A percentile compares a stretch with the other conserved stretches of the same genome.
Conservation (phyloP, 2,797 vertebrate genomes). For the Helostoma temminkii region DNA sequence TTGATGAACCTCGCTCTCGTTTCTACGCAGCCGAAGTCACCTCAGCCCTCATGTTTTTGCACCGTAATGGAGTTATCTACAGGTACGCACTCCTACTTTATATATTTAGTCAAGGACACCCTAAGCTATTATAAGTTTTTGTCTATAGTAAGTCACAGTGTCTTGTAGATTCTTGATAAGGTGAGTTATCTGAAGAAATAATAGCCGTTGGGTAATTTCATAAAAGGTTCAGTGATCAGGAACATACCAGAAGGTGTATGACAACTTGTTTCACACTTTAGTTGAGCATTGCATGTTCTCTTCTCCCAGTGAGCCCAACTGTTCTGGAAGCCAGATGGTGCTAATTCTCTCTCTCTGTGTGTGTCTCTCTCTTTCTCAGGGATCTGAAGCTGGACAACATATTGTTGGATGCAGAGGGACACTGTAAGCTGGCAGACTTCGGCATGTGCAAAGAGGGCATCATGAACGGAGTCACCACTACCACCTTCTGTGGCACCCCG, state of each 20-base stretch:
- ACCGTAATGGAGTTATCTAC: constrained; percentile 98
- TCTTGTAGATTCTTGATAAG: no score
- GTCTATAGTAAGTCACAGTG: no score
- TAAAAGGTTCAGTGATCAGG: background rate
- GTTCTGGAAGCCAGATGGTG: constrained; percentile 18
- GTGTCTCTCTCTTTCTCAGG: constrained; percentile 75
- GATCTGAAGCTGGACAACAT: constrained; percentile 99
- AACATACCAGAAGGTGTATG: constrained; percentile 25
- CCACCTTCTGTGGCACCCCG: constrained; percentile 97
- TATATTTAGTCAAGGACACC: background rate
- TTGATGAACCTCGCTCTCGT: constrained; percentile 95
- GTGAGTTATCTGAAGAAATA: background rate
- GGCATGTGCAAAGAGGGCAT: constrained; percentile 99
- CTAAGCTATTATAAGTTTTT: background rate
- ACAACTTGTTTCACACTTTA: constrained; percentile 16
- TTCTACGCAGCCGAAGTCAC: constrained; percentile 99
- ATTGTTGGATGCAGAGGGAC: constrained; percentile 96
- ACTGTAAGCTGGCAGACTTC: constrained; percentile 98
- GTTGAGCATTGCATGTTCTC: constrained; percentile 8
- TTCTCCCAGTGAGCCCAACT: constrained; percentile 18
- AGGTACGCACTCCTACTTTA: constrained; percentile 81
- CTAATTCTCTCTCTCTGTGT: constrained; percentile 7
- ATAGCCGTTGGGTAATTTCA: background rate
- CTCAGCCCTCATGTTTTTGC: constrained; percentile 99
- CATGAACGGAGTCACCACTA: constrained; percentile 95